Base-by-base conservation (phyloP, 2,797 vertebrate species). In the Argyrosomus regius region DNA sequence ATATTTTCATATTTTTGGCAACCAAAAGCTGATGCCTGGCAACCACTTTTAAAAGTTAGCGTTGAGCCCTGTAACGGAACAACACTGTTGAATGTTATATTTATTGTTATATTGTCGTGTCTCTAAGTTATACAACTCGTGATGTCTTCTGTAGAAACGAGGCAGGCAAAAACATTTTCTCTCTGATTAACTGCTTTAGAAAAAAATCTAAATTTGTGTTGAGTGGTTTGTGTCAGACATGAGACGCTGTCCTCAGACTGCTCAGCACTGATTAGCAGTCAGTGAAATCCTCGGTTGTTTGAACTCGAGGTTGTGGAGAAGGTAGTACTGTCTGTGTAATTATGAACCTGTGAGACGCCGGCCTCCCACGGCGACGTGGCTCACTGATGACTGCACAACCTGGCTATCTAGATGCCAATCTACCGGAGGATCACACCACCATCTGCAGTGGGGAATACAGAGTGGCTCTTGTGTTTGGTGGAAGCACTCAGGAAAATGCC, bases 401-500 rank as follows among this genome's bases (percentile, higher is more conserved):
- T 0, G 49, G 45, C 28, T 11, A 31, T 70, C 63, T 61, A 48
- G 76, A 75, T 61, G 31, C 52, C 59, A 5, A 48, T 77, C 75
- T 65, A 18, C 35, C 59, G 5, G 71, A 35, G 43, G 69, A 69
- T 84, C 69, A 49, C 86, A 16, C 80, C 68, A 13, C 80, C 54
- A 53, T 71, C 64, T 75, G 85, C 53, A 31, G 76, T 17, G 5
- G 12, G 76, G 17, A 63, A 20, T 14, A 84, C 77, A 82, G 69
- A 77, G 56, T 7, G 61, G 45, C 65, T 78, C 59, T 73, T 81
- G 84, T 88, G 71, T 74, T 67, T 24, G 20, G 66, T 45, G 1
- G 60, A 67, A 48, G 53, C 54, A 16, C 74, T 86, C 57, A 0
- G 75, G 52, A 63, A 72, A 88, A 89, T 65, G 82, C 73, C 82